Conservation (phyloP, 2,888 invertebrate genomes). For the Seira musarum region DNA sequence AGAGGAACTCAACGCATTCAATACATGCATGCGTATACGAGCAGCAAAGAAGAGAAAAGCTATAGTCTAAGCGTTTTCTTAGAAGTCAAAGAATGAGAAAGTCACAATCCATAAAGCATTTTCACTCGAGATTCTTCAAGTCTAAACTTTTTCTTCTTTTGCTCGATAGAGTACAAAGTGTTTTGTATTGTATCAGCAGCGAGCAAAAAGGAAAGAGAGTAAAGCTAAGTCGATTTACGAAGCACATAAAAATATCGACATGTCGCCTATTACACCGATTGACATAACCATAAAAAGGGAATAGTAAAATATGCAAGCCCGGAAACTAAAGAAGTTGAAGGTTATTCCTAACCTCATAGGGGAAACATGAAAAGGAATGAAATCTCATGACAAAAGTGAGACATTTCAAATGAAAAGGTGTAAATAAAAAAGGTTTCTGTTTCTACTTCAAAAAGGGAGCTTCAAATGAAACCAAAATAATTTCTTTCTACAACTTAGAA, state of each 20-base stretch:
- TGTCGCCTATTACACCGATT: not conserved
- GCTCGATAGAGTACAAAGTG: not conserved
- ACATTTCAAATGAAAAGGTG: too few relatives aligned
- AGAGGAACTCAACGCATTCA: conserved; percentile 18
- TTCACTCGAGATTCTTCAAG: not conserved
- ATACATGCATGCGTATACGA: conserved; percentile 3
- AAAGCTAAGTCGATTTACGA: not conserved
- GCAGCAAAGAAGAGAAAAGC: conserved; percentile 23
- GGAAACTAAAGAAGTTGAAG: too few relatives aligned
- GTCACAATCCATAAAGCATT: conserved; percentile 4
- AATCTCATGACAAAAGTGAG: too few relatives aligned
- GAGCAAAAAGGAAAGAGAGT: not conserved
- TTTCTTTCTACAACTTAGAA: too few relatives aligned
- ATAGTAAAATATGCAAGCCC: too few relatives aligned
- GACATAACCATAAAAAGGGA: not conserved
- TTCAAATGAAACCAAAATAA: too few relatives aligned
- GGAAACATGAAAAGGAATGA: too few relatives aligned
- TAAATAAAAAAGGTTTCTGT: too few relatives aligned
- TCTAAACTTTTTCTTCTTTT: not conserved
- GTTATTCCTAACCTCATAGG: too few relatives aligned
- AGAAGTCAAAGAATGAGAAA: conserved; percentile 26
- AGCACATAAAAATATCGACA: not conserved
- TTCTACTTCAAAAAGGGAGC: too few relatives aligned
- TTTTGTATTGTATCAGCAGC: conserved; percentile 13
- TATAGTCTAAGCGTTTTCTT: conserved; percentile 45